Percentiles rank a stretch among this genome's conserved stretches.
These are phyloP conservation scores for Struthio camelus DNA, from an alignment of 2,113 vertebrate genomes.

Conservation along the genomic window DNA sequence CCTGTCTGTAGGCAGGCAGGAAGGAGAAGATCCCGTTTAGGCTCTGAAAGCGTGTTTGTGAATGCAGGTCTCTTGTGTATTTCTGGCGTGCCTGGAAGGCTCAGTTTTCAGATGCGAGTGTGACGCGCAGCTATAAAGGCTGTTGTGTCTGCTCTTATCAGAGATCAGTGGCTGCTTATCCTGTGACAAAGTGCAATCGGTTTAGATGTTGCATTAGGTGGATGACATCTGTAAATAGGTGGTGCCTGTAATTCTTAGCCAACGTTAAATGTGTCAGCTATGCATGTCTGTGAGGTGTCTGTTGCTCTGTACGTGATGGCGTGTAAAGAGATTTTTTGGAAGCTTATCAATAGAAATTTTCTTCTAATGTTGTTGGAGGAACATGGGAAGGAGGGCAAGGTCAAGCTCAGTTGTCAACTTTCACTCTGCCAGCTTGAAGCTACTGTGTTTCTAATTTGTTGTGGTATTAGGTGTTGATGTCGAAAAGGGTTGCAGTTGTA, in stretches of 20 bases:
- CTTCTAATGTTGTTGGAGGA: neutral
- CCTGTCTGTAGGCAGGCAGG: neutral
- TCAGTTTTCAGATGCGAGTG: neutral
- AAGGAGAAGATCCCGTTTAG: neutral
- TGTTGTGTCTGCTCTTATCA: neutral
- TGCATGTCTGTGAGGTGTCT: neutral
- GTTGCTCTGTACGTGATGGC: neutral
- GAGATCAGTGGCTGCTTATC: neutral
- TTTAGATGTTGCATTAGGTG: constrained; percentile 20
- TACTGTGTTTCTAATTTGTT: accelerated
- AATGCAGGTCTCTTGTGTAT: neutral
- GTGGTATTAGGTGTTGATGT: neutral
- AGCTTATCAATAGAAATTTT: neutral
- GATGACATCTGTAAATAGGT: neutral
- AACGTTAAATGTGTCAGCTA: neutral
- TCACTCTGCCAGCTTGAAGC: neutral
- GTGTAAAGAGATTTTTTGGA: neutral
- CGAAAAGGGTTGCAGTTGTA: neutral
- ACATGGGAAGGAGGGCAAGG: neutral
- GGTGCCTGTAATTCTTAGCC: constrained; percentile 3
- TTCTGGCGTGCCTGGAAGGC: neutral
- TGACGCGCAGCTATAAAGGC: neutral
- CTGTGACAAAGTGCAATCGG: constrained; percentile 8
- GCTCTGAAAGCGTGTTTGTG: neutral
- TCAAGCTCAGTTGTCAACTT: neutral